These are phyloP conservation scores for Drosophila bunnanda DNA, from an alignment of 2,888 invertebrate species.

Conservation along the genomic window DNA sequence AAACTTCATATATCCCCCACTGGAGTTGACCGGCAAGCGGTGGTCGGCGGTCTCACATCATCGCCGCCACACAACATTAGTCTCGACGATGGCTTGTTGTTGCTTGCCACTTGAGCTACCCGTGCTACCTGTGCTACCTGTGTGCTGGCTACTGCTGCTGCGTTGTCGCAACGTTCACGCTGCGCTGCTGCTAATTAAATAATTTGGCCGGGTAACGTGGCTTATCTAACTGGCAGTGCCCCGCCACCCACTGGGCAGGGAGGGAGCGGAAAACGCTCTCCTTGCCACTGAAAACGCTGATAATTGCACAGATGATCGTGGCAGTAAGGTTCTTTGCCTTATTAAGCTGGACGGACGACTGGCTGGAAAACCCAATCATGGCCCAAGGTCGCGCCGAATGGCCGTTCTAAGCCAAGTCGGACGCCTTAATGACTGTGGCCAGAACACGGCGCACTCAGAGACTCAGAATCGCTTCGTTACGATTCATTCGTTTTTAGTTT, in stretches of 20 bases:
- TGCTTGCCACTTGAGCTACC: conserved; percentile 44
- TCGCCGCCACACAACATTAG: conserved; percentile 65
- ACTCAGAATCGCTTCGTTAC: conserved; percentile 50
- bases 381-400: conserved; percentile 62
- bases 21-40: conserved; percentile 7
- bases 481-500: conserved; percentile 37
- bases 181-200: conserved; percentile 64
- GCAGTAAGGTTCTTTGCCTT: conserved; percentile 74
- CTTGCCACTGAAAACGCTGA: conserved; percentile 29
- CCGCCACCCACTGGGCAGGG: conserved; percentile 45
- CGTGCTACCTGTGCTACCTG: conserved; percentile 17
- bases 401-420: conserved; percentile 68
- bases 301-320: conserved; percentile 49
- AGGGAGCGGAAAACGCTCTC: conserved; percentile 29
- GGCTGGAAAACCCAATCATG: conserved; percentile 66
- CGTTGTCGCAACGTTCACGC: conserved; percentile 63
- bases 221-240: conserved; percentile 21
- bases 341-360: conserved; percentile 52
- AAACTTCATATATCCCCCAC: conserved; percentile 4
- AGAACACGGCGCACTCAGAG: conserved; percentile 52
- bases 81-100: conserved; percentile 42
- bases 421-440: conserved; percentile 73
- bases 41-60: conserved; percentile 29
- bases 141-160: conserved; percentile 20
- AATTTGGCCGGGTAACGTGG: conserved; percentile 29